These are phyloP conservation scores for Eulemur mongoz DNA, from an alignment of 2,797 vertebrate species.

Conservation along the genomic window DNA sequence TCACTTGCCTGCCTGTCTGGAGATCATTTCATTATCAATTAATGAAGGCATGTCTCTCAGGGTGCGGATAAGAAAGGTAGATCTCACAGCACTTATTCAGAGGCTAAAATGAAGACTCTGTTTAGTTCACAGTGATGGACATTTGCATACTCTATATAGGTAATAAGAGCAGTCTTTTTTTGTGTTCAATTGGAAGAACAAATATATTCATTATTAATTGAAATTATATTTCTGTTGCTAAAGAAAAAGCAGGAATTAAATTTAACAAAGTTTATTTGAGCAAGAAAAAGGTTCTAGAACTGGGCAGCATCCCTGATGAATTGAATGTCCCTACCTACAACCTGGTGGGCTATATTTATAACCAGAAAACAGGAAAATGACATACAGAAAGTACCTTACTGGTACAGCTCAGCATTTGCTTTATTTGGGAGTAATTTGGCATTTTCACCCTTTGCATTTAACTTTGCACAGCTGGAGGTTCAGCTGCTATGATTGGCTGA, in stretches of 20 bases:
- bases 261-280: neutral
- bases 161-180: neutral
- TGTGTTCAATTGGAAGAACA: slow-evolving; percentile 17
- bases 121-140: neutral
- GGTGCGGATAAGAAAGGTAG: neutral
- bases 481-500: neutral
- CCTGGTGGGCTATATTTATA: neutral
- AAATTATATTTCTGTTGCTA: slow-evolving; percentile 7
- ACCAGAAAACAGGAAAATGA: neutral
- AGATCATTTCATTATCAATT: neutral
- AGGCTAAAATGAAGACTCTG: neutral
- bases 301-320: neutral
- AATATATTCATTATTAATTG: neutral
- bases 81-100: neutral
- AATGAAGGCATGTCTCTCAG: neutral
- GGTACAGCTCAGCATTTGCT: neutral
- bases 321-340: neutral
- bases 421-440: neutral
- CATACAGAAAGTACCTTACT: neutral
- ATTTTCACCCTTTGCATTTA: neutral
- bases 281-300: neutral
- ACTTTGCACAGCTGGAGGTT: neutral
- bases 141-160: neutral
- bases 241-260: neutral
- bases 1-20: neutral